A percentile compares a stretch with the other conserved stretches of the same genome.
These are phyloP conservation scores for Drosophila melanica DNA, from an alignment of 1,140 invertebrate species.

Conservation along the genomic window DNA sequence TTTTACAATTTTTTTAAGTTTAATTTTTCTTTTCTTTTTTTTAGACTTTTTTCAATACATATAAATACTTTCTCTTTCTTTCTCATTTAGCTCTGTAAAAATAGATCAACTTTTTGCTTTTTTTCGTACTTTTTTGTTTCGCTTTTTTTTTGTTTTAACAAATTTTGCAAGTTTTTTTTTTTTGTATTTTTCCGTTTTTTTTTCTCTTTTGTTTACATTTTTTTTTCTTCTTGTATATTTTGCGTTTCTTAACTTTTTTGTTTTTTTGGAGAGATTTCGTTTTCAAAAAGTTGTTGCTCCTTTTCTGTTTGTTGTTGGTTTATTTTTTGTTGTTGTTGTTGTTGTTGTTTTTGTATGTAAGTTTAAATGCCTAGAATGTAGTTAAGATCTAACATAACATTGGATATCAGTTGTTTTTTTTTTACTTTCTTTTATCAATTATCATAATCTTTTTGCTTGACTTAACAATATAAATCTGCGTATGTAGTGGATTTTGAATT, in stretches of 20 bases:
- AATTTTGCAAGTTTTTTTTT: slow-evolving; percentile 70
- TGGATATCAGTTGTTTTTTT: slow-evolving; percentile 65
- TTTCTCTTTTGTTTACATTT: slow-evolving; percentile 34
- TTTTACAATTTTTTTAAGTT: slow-evolving; percentile 73
- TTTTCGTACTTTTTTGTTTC: slow-evolving; percentile 54
- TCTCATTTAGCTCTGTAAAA: slow-evolving; percentile 68
- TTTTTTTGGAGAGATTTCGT: slow-evolving; percentile 75
- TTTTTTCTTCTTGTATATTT: slow-evolving; percentile 26
- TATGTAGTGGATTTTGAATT: slow-evolving; percentile 44
- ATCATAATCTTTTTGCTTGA: slow-evolving; percentile 43
- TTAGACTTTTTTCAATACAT: slow-evolving; percentile 66
- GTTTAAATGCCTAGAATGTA: slow-evolving; percentile 79
- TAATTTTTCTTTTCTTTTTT: slow-evolving; percentile 35
- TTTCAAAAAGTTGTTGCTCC: slow-evolving; percentile 71
- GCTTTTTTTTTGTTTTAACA: slow-evolving; percentile 65
- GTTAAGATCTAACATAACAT: slow-evolving; percentile 79
- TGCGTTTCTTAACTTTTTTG: slow-evolving; percentile 22
- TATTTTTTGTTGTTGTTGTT: slow-evolving; percentile 56
- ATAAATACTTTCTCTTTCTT: slow-evolving; percentile 74
- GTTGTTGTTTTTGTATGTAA: slow-evolving; percentile 59
- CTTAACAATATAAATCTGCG: slow-evolving; percentile 75
- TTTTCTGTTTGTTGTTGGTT: slow-evolving; percentile 60
- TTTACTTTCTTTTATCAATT: slow-evolving; percentile 19
- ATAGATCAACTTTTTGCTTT: slow-evolving; percentile 71
- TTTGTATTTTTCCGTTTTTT: slow-evolving; percentile 66